phyloP scores from a whole-genome alignment of 2,797 vertebrate species.

The Toxotes lorentzi region DNA sequence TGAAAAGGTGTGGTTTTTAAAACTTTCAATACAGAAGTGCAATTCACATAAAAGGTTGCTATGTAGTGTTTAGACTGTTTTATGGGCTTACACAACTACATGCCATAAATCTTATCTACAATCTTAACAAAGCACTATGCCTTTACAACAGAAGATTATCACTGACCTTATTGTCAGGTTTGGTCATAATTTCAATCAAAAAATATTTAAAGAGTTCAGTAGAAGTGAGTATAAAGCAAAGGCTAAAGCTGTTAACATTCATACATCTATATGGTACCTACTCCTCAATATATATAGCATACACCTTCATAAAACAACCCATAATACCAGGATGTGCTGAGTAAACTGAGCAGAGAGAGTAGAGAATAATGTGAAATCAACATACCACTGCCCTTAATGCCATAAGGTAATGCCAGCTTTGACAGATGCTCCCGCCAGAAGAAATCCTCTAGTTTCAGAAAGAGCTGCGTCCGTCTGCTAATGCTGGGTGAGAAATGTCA shows the following conservation, averaged over 20 bases:
- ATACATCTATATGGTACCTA: background rate
- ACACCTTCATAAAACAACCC: background rate
- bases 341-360: slow-evolving; percentile 8
- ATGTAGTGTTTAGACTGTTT: background rate
- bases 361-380: slow-evolving; percentile 42
- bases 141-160: background rate
- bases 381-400: slow-evolving; percentile 93
- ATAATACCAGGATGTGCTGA: background rate
- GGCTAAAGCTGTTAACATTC: background rate
- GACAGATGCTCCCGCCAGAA: slow-evolving; percentile 91
- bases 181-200: background rate
- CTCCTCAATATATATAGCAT: background rate
- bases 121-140: background rate
- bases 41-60: background rate
- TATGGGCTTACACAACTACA: background rate
- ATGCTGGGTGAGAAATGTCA: slow-evolving; percentile 81
- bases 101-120: background rate
- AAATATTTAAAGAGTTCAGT: background rate
- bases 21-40: background rate
- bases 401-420: slow-evolving; percentile 89
- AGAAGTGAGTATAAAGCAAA: background rate
- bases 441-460: slow-evolving; percentile 92
- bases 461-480: slow-evolving; percentile 89
- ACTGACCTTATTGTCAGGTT: background rate
- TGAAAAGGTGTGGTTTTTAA: background rate